A percentile compares a stretch with the other conserved stretches of the same genome.
Conservation (phyloP, 2,888 invertebrate species). For the Nomada lathburiana region DNA sequence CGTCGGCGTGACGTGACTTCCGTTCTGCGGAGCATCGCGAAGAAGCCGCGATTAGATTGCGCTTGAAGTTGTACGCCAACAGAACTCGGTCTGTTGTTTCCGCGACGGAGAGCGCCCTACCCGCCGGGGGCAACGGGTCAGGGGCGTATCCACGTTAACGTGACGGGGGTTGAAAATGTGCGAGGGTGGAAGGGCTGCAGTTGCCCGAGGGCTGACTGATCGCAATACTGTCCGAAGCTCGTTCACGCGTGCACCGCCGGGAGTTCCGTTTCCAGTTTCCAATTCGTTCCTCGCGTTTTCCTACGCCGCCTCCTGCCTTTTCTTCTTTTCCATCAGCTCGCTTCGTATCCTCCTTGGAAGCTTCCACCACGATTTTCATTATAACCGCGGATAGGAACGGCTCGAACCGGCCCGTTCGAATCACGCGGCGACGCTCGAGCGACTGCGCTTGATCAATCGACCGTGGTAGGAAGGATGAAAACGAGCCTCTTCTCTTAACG, state of each 20-base stretch:
- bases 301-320: neutral
- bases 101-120: slow-evolving; percentile 45
- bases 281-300: slow-evolving; percentile 24
- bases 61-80: slow-evolving; percentile 80
- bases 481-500: slow-evolving; percentile 32
- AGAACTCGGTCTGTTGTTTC: slow-evolving; percentile 63
- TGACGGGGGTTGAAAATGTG: neutral
- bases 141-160: slow-evolving; percentile 60
- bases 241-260: slow-evolving; percentile 70
- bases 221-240: slow-evolving; percentile 72
- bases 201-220: slow-evolving; percentile 40
- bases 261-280: slow-evolving; percentile 63
- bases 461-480: slow-evolving; percentile 10
- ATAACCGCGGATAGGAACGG: neutral
- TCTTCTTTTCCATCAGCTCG: slow-evolving; percentile 9
- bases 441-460: slow-evolving; percentile 29
- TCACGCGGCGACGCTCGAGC: slow-evolving; percentile 26
- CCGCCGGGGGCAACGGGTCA: slow-evolving; percentile 66
- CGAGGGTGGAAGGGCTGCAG: slow-evolving; percentile 3
- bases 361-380: slow-evolving; percentile 1
- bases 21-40: slow-evolving; percentile 6
- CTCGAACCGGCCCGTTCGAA: slow-evolving; percentile 1
- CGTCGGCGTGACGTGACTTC: neutral
- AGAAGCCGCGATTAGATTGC: slow-evolving; percentile 76
- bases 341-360: neutral